A percentile compares a stretch with the other conserved stretches of the same genome.
phyloP scores from a whole-genome alignment of 2,113 vertebrate species.

The Oxyruncus cristatus region DNA sequence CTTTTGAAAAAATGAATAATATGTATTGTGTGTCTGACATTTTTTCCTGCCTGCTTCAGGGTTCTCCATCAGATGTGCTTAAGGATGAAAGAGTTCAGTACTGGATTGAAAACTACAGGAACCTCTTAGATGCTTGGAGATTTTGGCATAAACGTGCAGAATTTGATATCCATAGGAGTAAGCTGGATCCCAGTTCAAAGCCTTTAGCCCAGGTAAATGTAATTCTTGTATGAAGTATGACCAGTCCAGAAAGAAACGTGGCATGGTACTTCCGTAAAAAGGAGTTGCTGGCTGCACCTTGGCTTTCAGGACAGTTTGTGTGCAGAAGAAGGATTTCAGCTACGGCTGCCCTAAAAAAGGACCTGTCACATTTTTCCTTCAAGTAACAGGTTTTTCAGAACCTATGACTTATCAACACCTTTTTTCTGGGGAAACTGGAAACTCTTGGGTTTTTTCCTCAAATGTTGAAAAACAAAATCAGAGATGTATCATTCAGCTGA shows the following conservation, averaged over 20 bases:
- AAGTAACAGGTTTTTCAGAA: not conserved
- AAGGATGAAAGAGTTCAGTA: slow-evolving; percentile 96
- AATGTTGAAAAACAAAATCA: not conserved
- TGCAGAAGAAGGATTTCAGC: not conserved
- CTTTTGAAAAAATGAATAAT: not conserved
- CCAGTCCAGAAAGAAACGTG: not conserved
- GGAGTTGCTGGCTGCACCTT: not conserved
- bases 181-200: slow-evolving; percentile 96
- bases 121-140: slow-evolving; percentile 95
- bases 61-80: slow-evolving; percentile 89
- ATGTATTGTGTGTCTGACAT: not conserved
- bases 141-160: slow-evolving; percentile 99
- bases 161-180: slow-evolving; percentile 97
- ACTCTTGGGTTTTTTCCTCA: not conserved
- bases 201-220: slow-evolving; percentile 90
- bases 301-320: not conserved
- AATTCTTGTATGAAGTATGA: not conserved
- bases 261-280: not conserved
- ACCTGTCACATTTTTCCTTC: not conserved
- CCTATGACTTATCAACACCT: not conserved
- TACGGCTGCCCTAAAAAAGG: not conserved
- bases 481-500: not conserved
- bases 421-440: not conserved
- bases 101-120: slow-evolving; percentile 98
- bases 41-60: slow-evolving; percentile 72